Conservation (phyloP, 1,140 invertebrate species). For the Pseudachorutes palmiensis region DNA sequence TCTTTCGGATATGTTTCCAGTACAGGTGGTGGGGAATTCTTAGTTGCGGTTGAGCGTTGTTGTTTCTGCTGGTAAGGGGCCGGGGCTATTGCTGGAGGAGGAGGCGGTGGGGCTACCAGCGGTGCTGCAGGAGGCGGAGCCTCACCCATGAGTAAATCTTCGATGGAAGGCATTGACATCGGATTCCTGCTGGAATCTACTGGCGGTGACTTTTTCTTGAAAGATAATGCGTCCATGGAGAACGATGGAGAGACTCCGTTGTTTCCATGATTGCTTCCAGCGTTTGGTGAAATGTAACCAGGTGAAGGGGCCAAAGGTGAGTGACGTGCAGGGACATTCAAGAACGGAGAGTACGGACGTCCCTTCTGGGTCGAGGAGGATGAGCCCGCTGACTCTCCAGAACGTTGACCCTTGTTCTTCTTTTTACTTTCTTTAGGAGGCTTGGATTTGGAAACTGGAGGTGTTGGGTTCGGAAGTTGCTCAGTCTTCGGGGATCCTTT, state of each 20-base stretch:
- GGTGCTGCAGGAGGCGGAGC: too few relatives aligned
- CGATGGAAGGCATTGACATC: not conserved
- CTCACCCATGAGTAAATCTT: slow-evolving; percentile 18
- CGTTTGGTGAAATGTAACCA: slow-evolving; percentile 14
- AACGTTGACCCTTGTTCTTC: not conserved
- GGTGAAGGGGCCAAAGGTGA: slow-evolving; percentile 21
- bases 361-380: not conserved
- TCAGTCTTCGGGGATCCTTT: slow-evolving; percentile 9
- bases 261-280: not conserved
- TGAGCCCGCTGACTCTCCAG: not conserved
- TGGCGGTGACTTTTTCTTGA: not conserved
- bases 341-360: slow-evolving; percentile 22
- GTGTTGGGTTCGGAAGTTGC: not conserved
- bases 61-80: too few relatives aligned
- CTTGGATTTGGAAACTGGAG: not conserved
- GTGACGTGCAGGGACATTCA: slow-evolving; percentile 16
- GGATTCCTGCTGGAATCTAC: not conserved
- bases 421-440: not conserved
- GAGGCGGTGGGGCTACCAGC: too few relatives aligned
- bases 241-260: slow-evolving; percentile 12
- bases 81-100: too few relatives aligned
- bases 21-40: too few relatives aligned
- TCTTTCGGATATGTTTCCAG: too few relatives aligned
- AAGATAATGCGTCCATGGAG: too few relatives aligned
- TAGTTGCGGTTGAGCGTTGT: too few relatives aligned